These are phyloP conservation scores for Neosalanx taihuensis DNA, from an alignment of 2,797 vertebrate genomes.

Conservation along the genomic window DNA sequence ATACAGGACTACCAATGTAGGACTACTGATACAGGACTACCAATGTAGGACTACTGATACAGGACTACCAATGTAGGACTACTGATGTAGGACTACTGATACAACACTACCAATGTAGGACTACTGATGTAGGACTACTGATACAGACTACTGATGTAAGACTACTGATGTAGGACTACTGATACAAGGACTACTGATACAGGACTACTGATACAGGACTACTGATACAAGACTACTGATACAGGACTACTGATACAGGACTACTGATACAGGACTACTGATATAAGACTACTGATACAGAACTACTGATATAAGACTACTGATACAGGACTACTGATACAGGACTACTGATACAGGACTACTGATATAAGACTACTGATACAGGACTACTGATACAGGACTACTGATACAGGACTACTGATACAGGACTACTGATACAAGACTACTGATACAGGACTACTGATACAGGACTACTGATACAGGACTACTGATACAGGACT, in stretches of 20 bases:
- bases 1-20: too few species aligned
- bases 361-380: background rate
- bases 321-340: background rate
- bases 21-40: background rate
- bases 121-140: background rate
- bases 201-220: background rate
- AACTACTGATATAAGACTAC: background rate
- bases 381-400: background rate
- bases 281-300: too few species aligned
- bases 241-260: too few species aligned
- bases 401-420: too few species aligned
- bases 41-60: too few species aligned
- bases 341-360: too few species aligned
- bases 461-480: too few species aligned
- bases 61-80: too few species aligned
- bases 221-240: constrained; percentile 17
- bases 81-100: too few species aligned
- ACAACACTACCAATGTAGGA: background rate
- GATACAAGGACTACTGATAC: background rate
- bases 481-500: background rate
- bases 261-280: background rate
- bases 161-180: too few species aligned
- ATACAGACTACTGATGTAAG: constrained; percentile 14
- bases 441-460: background rate
- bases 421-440: background rate